These are phyloP conservation scores for Parotia lawesii DNA, from an alignment of 2,113 vertebrate genomes.

Conservation along the genomic window DNA sequence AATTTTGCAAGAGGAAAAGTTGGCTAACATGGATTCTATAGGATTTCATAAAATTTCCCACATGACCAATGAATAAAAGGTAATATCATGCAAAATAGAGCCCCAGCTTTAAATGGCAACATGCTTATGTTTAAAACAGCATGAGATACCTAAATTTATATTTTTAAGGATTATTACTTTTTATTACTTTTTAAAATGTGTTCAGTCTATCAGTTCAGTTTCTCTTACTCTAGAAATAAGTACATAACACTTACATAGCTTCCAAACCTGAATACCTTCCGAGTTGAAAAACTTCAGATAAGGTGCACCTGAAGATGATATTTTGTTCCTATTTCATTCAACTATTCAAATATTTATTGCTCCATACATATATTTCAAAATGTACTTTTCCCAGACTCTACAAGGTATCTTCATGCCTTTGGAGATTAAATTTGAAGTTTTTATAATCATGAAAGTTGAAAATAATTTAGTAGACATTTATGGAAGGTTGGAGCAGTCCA, in stretches of 20 bases:
- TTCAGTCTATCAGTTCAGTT: not conserved
- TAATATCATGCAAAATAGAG: not conserved
- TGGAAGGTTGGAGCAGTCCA: not conserved
- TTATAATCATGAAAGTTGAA: not conserved
- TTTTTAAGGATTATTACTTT: not conserved
- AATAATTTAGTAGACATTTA: not conserved
- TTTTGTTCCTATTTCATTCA: not conserved
- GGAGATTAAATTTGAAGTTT: not conserved
- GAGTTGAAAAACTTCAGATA: not conserved
- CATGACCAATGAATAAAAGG: not conserved
- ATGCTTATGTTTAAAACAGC: not conserved
- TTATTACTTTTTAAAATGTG: not conserved
- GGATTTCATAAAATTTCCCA: not conserved
- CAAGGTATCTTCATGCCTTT: not conserved
- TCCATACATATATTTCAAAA: not conserved
- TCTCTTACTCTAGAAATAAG: not conserved
- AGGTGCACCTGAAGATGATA: fast-evolving
- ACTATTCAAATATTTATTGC: not conserved
- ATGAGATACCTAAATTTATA: not conserved
- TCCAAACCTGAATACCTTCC: not conserved
- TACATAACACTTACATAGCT: not conserved
- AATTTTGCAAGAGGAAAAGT: not conserved
- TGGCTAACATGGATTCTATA: not conserved
- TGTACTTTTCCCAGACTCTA: not conserved
- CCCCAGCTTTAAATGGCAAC: not conserved